Percentiles rank a stretch among this genome's conserved stretches.
These are phyloP conservation scores for Phyllotreta cruciferae DNA, from an alignment of 2,888 invertebrate species.

Conservation along the genomic window DNA sequence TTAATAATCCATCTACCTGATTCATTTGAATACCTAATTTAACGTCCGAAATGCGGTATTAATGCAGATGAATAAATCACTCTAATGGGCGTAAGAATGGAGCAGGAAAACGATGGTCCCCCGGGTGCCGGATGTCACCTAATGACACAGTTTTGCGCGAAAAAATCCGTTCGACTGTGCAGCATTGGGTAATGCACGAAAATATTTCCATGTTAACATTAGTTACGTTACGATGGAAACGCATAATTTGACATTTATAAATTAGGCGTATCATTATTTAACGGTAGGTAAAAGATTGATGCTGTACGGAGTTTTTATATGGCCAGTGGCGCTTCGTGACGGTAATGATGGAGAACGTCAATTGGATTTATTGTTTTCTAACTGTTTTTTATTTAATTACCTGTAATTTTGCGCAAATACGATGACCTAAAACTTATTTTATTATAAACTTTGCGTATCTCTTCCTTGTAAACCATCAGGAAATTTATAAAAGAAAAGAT, in stretches of 20 bases:
- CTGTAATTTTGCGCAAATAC: too few relatives aligned
- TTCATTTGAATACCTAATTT: background rate
- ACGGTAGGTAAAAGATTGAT: slow-evolving; percentile 12
- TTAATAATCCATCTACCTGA: slow-evolving; percentile 1
- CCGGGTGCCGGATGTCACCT: slow-evolving; percentile 13
- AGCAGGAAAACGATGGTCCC: background rate
- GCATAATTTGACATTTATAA: slow-evolving; percentile 13
- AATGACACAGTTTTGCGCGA: slow-evolving; percentile 9
- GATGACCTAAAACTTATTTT: too few relatives aligned
- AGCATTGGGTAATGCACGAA: slow-evolving; percentile 12
- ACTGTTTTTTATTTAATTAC: too few relatives aligned
- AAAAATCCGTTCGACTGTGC: slow-evolving; percentile 4
- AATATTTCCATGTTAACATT: slow-evolving; percentile 14
- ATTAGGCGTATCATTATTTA: slow-evolving; percentile 15
- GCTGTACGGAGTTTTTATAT: background rate
- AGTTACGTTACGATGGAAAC: slow-evolving; percentile 6
- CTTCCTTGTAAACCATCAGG: too few relatives aligned
- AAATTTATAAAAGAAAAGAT: too few relatives aligned
- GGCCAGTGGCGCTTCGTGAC: slow-evolving; percentile 16
- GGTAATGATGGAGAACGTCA: background rate
- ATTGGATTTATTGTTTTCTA: too few relatives aligned
- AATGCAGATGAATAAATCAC: slow-evolving; percentile 3
- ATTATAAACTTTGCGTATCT: too few relatives aligned
- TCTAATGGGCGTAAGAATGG: background rate
- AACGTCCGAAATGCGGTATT: background rate